Percentiles rank a stretch among this genome's conserved stretches.
Evolutionary conservation across 1,140 invertebrate species (phyloP).

Genomic region (Ceratosolen solmsi): DNA sequence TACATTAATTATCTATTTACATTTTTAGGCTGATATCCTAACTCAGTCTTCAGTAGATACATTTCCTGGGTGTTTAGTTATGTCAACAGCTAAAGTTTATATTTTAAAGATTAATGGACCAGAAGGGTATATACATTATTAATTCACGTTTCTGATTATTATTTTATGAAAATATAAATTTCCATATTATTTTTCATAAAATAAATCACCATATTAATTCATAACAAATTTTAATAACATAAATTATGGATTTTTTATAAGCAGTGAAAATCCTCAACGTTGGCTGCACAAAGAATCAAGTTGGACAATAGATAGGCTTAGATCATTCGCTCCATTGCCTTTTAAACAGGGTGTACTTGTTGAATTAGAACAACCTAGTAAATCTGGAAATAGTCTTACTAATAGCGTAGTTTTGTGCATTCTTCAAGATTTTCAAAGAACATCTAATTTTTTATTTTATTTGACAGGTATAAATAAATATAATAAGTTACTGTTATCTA

Average conservation of each 20-base stretch:
- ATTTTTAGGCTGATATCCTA: slow-evolving; percentile 67
- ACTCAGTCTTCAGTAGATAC: slow-evolving; percentile 62
- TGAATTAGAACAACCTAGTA: slow-evolving; percentile 65
- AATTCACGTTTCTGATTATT: background rate
- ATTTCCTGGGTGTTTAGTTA: slow-evolving; percentile 73
- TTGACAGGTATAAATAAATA: slow-evolving; percentile 60
- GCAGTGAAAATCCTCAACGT: slow-evolving; percentile 68
- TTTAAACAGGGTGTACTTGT: slow-evolving; percentile 71
- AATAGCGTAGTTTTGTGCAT: slow-evolving; percentile 65
- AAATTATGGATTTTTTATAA: background rate
- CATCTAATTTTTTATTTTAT: slow-evolving; percentile 70
- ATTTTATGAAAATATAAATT: slow-evolving; percentile 1
- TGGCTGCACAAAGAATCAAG: slow-evolving; percentile 69
- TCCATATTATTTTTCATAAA: background rate
- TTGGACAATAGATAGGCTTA: slow-evolving; percentile 69
- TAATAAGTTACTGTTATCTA: background rate
- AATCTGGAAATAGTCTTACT: slow-evolving; percentile 57
- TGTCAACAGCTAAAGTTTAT: slow-evolving; percentile 75
- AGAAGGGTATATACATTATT: slow-evolving; percentile 67
- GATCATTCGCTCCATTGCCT: slow-evolving; percentile 67
- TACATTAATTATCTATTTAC: background rate
- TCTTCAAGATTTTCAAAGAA: slow-evolving; percentile 71
- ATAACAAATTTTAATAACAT: background rate
- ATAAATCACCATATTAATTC: background rate
- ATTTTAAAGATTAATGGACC: slow-evolving; percentile 72